A percentile compares a stretch with the other conserved stretches of the same genome.
These are phyloP conservation scores for Chionoecetes opilio DNA, from an alignment of 1,140 invertebrate genomes.

Conservation along the genomic window DNA sequence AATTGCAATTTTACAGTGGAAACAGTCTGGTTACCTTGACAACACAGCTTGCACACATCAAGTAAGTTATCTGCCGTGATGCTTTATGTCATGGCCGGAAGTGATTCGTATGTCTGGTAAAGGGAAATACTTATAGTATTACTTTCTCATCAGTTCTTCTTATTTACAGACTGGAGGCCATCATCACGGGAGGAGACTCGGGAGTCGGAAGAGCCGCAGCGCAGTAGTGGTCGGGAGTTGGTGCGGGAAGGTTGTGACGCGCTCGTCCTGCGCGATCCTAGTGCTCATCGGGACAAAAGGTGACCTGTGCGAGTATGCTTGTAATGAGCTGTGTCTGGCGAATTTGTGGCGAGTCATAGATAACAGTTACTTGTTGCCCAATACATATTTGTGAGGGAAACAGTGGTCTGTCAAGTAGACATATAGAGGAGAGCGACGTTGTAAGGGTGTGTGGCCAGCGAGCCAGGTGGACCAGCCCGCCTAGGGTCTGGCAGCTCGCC, in stretches of 20 bases:
- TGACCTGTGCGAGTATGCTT: neutral
- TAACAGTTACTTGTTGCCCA: neutral
- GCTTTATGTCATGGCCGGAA: neutral
- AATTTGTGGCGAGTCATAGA: neutral
- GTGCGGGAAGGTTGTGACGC: neutral
- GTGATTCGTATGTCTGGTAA: neutral
- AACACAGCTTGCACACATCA: neutral
- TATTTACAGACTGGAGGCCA: slow-evolving; percentile 57
- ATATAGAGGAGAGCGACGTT: neutral
- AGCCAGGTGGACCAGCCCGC: neutral
- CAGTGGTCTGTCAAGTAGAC: neutral
- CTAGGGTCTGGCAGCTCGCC: slow-evolving; percentile 49
- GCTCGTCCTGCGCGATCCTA: neutral
- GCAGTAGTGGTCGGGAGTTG: neutral
- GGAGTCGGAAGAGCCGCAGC: neutral
- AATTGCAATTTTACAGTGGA: neutral
- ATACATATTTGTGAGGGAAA: neutral
- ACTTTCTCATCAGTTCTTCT: slow-evolving; percentile 46
- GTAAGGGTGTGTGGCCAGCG: neutral
- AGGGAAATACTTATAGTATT: slow-evolving; percentile 44
- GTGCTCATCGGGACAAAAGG: neutral
- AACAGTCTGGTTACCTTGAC: too few species aligned
- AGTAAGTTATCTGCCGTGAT: neutral
- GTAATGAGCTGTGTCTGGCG: neutral
- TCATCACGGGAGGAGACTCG: slow-evolving; percentile 37